These are phyloP conservation scores for Meganola albula DNA, from an alignment of 2,888 invertebrate species.

Conservation along the genomic window DNA sequence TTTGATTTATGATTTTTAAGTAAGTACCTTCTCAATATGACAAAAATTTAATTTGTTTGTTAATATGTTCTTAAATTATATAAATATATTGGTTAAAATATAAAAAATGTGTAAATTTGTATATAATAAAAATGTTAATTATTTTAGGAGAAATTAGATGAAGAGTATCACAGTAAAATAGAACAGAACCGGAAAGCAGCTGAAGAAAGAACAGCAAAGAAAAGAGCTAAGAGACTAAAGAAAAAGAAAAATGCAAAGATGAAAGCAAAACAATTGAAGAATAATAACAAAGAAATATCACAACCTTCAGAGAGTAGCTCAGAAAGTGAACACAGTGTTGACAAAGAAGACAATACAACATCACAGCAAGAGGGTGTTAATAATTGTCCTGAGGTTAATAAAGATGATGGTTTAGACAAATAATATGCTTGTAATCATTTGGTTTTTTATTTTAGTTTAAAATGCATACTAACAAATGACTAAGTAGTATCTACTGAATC, in stretches of 20 bases:
- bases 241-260: slow-evolving; percentile 78
- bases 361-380: slow-evolving; percentile 2
- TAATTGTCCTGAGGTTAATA: background rate
- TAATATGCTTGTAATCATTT: background rate
- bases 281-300: slow-evolving; percentile 35
- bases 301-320: slow-evolving; percentile 54
- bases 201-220: slow-evolving; percentile 92
- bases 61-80: too few species aligned
- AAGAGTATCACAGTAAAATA: slow-evolving; percentile 87
- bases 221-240: slow-evolving; percentile 91
- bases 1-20: too few species aligned
- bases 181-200: slow-evolving; percentile 84
- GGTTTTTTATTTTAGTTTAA: too few species aligned
- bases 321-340: slow-evolving; percentile 31
- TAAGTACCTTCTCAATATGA: too few species aligned
- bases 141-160: slow-evolving; percentile 87
- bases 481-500: background rate
- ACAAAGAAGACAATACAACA: slow-evolving; percentile 8
- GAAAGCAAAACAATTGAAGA: slow-evolving; percentile 61
- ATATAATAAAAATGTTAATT: background rate
- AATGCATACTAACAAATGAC: background rate
- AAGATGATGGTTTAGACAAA: background rate
- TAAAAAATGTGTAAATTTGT: background rate
- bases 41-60: too few species aligned
- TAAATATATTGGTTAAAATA: background rate